Base-by-base conservation (phyloP, 2,797 vertebrate genomes). In the Leptatherina wallacei region DNA sequence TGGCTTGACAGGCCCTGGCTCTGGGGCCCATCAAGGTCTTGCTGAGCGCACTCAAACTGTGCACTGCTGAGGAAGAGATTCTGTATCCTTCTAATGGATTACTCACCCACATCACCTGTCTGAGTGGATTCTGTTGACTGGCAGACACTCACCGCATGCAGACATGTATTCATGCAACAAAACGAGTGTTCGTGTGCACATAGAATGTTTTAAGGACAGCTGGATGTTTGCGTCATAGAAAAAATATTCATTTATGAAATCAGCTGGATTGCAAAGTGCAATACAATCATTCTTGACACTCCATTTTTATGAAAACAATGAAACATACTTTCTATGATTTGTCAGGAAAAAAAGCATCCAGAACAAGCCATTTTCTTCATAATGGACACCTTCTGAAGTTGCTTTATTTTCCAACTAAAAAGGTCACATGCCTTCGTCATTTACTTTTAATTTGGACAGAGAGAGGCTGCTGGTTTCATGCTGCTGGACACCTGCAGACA, bases 31-130 rank as follows among this genome's bases (percentile, higher is more conserved):
- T 90, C 92, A 87, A 88, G 92, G 88, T 92, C 91, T 89, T 85
- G 84, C 90, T 81, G 90, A 88, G 89, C 52, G 83, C 78, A 65
- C 82, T 92, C 91, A 92, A 84, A 93, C 91, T 88, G 89, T 86
- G 90, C 88, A 64, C 84, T 90, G 91, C 90, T 93, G 92, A 90
- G 90, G 89, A 88, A 92, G 91, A 89, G 88, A 92, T 94, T 93
- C 86, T 81, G 89, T 94, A 93, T 93, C 94, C 88, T 89, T 80
- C 79, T 94, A 94, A 95, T 94, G 92, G 89, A 94, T 94, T 94
- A 90, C 89, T 95, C 92, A 92, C 89, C 92, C 92, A 79, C 89
- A 89, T 94, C 92, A 94, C 91, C 91, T 94, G 93, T 94, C 94
- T 80, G 86, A 93, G 86, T 73, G 80, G 84, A 93, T 94, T 91